phyloP scores from a whole-genome alignment of 2,888 invertebrate species.

The Leucophenga maculata region DNA sequence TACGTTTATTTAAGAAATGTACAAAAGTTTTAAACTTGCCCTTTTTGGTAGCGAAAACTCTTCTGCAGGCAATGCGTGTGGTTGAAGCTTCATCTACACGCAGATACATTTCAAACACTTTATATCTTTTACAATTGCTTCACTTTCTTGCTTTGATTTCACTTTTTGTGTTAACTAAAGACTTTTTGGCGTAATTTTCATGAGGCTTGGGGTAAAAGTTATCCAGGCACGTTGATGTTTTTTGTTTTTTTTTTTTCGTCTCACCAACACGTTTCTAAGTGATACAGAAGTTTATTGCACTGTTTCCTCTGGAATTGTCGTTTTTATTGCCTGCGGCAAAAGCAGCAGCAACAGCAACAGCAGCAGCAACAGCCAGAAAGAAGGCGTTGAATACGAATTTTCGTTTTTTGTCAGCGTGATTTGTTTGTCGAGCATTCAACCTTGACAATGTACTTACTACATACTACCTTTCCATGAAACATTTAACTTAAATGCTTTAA shows the following conservation, averaged over 20 bases:
- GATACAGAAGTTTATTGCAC: not conserved
- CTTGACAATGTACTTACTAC: not conserved
- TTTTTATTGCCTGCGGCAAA: slow-evolving; percentile 3
- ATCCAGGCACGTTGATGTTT: not conserved
- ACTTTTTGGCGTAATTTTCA: no score
- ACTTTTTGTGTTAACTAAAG: not conserved
- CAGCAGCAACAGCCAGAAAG: no score
- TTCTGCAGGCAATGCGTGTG: not conserved
- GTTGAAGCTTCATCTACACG: no score
- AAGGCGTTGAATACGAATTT: no score
- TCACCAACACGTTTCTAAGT: no score
- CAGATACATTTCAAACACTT: no score
- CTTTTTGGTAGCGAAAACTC: not conserved
- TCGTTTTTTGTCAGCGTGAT: no score
- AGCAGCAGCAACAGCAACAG: no score
- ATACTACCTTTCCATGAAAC: not conserved
- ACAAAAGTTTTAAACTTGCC: slow-evolving; percentile 11
- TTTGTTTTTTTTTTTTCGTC: no score
- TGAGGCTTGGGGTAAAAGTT: not conserved
- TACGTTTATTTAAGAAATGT: not conserved
- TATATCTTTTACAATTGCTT: not conserved
- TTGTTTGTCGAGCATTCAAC: not conserved
- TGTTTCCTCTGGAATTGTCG: slow-evolving; percentile 17
- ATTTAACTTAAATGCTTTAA: slow-evolving; percentile 3
- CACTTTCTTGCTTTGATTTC: not conserved